Evolutionary conservation across 1,140 invertebrate genomes (phyloP), one percentile per base, ranked within the genome.

Genomic region (Nymphalis io): DNA sequence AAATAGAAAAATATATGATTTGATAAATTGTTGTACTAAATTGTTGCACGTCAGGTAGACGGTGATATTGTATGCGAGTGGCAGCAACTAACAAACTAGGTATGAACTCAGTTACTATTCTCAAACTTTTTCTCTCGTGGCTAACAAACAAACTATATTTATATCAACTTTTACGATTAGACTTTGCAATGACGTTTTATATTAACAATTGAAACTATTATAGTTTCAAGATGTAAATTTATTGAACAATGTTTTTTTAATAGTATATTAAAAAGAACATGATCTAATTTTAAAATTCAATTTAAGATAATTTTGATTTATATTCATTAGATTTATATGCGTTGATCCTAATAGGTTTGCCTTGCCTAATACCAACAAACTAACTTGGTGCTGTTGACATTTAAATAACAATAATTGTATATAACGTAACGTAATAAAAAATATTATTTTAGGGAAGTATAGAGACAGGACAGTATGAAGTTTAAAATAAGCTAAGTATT

Each of bases 41-140:
- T 12, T 11, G 11, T 18, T 3, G 16, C 12, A 51, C 46, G 46
- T 51, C 18, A 51, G 46, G 18, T 51, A 11, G 20, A 12, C 46
- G 20, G 46, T 12, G 46, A 51, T 51, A 51, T n/a, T 21, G 18
- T n/a, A 51, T 51, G 18, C 12, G 46, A 20, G 18, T 51, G 46
- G 46, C 18, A 51, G 46, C 20, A 51, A 51, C 46, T 16, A 51
- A 51, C 16, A 51, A 51, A 51, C 46, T 51, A n/a, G 46, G 46
- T 55, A 55, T 55, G 51, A 55, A 55, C 51, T 55, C 51, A 53
- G 20, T 12, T 53, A 53, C 20, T 53, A 53, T 53, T 16, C n/a
- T 3, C 3, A 12, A 53, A 53, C 48, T 53, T 53, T 53, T 53
- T 53, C 48, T 21, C 13, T 53, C 48, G 48, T 53, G 20, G 20